phyloP scores from a whole-genome alignment of 2,113 vertebrate species.

The Pterocles orientalis region DNA sequence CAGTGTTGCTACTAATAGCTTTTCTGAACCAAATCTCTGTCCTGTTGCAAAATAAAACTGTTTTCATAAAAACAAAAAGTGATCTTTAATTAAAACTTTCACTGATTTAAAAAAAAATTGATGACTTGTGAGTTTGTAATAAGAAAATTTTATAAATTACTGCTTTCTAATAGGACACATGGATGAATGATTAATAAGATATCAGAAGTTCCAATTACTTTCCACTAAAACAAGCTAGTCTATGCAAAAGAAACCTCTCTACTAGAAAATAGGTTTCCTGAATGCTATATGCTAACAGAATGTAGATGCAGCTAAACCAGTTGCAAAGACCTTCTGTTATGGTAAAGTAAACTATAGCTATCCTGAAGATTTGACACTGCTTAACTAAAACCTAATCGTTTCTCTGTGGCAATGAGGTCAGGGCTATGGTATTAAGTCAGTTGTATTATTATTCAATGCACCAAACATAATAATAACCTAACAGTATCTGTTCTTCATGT shows the following conservation, averaged over 20 bases:
- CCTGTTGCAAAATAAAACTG: not conserved
- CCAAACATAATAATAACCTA: not conserved
- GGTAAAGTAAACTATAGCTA: not conserved
- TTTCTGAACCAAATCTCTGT: constrained; percentile 19
- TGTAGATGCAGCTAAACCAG: not conserved
- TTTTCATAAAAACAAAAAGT: not conserved
- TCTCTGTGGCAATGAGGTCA: not conserved
- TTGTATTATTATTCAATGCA: not conserved
- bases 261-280: not conserved
- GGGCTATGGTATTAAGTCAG: not conserved
- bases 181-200: not conserved
- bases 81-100: not conserved
- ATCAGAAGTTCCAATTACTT: constrained; percentile 46
- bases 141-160: not conserved
- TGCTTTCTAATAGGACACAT: not conserved
- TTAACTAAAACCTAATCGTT: not conserved
- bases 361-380: not conserved
- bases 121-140: not conserved
- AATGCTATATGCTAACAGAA: not conserved
- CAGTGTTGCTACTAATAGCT: not conserved
- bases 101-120: not conserved
- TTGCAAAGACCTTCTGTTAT: not conserved
- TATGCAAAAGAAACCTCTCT: constrained; percentile 3
- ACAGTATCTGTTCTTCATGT: not conserved
- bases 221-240: not conserved